Conservation (phyloP, 2,113 vertebrate genomes). For the Phyllostomus discolor region DNA sequence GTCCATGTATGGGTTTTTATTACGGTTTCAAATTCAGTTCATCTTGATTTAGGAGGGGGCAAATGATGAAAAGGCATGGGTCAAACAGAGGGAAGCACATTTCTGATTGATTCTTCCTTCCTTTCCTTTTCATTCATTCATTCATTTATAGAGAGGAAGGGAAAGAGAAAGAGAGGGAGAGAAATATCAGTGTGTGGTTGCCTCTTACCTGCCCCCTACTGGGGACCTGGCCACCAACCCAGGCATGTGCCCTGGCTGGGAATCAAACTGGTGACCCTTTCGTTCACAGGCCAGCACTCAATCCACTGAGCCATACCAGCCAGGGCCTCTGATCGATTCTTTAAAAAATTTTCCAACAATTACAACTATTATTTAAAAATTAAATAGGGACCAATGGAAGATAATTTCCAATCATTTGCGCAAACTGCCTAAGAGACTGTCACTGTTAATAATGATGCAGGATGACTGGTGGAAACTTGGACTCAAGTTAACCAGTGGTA, state of each 20-base stretch:
- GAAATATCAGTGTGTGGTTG: too few relatives aligned
- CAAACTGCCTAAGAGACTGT: not conserved
- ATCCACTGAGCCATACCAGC: too few relatives aligned
- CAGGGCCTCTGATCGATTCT: too few relatives aligned
- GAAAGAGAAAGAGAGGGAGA: too few relatives aligned
- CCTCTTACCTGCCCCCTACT: too few relatives aligned
- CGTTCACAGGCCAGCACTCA: too few relatives aligned
- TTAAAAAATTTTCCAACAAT: not conserved
- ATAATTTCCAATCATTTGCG: not conserved
- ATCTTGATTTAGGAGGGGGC: not conserved
- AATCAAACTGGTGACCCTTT: too few relatives aligned
- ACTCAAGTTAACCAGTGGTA: not conserved
- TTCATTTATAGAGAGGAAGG: too few relatives aligned
- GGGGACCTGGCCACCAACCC: too few relatives aligned
- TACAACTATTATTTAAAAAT: not conserved
- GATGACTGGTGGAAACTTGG: not conserved
- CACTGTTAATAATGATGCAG: not conserved
- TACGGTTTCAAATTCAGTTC: not conserved
- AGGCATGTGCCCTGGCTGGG: too few relatives aligned
- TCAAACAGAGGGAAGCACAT: not conserved
- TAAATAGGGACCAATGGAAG: not conserved
- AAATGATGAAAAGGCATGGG: not conserved
- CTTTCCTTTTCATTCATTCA: too few relatives aligned
- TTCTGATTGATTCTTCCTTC: not conserved
- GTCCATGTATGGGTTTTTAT: not conserved